phyloP scores from a whole-genome alignment of 2,797 vertebrate genomes.

The Bryconaethiops microstoma region DNA sequence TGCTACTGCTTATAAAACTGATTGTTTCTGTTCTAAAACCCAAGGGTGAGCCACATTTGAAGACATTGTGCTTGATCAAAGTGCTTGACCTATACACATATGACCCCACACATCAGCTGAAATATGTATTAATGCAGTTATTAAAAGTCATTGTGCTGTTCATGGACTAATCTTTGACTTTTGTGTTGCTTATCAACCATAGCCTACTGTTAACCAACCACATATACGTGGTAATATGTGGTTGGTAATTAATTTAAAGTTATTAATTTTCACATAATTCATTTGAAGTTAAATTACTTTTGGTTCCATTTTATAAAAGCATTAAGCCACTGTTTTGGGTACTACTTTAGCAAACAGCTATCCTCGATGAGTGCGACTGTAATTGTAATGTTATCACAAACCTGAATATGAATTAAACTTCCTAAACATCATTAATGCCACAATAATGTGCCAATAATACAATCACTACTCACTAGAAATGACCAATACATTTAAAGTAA shows the following conservation, averaged over 20 bases:
- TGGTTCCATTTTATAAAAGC: too few relatives aligned
- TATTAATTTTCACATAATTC: too few relatives aligned
- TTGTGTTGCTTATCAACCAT: background rate
- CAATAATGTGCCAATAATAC: background rate
- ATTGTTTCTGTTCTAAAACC: background rate
- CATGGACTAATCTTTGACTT: background rate
- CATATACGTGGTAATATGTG: too few relatives aligned
- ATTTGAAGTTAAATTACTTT: too few relatives aligned
- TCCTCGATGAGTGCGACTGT: background rate
- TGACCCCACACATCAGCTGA: background rate
- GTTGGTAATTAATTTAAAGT: too few relatives aligned
- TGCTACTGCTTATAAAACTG: constrained; percentile 54
- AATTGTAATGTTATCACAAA: background rate
- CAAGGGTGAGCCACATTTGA: background rate
- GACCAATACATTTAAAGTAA: too few relatives aligned
- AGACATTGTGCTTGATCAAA: background rate
- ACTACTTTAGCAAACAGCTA: background rate
- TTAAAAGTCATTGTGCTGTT: background rate
- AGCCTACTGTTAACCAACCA: background rate
- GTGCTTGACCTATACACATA: background rate
- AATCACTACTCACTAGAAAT: background rate
- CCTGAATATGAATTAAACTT: background rate
- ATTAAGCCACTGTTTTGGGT: too few relatives aligned
- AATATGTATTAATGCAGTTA: background rate
- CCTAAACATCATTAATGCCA: background rate